Base-by-base conservation (phyloP, 2,888 invertebrate genomes). In the Meteorus cinctellus region DNA sequence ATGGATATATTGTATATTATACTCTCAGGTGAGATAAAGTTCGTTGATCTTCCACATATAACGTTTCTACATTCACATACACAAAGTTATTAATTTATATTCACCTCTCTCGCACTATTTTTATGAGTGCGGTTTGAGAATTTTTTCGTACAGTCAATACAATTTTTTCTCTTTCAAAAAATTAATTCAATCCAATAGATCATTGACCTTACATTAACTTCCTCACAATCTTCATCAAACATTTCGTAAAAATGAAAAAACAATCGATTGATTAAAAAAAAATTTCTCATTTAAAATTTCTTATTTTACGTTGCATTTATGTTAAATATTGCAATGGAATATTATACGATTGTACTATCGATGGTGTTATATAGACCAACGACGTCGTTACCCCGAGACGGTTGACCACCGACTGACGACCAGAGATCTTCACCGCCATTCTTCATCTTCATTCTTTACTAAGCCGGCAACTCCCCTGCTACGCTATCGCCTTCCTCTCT, bases 351-450 rank as follows among this genome's bases (percentile, higher is more conserved):
- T 76, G 72, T 68, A 77, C 74, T 67, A 68, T 74, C 67, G 48
- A 24, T 60, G 51, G 66, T 62, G 69, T 68, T 74, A 60, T 51
- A 55, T 65, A n/a, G 67, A 78, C 65, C 34, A 74, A 65, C 66
- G 63, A 63, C 85, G 86, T 86, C 86, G 84, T 84, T 82, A 79
- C 85, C 81, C 81, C 79, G 82, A 83, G 86, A 87, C 87, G 89
- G 89, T 85, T 87, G 84, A 86, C 84, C 87, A 89, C 86, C 88
- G 86, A 89, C 89, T 89, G 89, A 88, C 88, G 88, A 84, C 82
- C 81, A 78, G 81, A 85, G 85, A 88, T 87, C 84, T 86, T 86
- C 85, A 83, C 84, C 84, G 83, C 84, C 85, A 86, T 89, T 87
- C 88, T 85, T 89, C 88, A 89, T 88, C 86, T 88, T 89, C 86